Evolutionary conservation across 2,113 vertebrate genomes (phyloP).

Genomic region (Sebastes schlegelii): DNA sequence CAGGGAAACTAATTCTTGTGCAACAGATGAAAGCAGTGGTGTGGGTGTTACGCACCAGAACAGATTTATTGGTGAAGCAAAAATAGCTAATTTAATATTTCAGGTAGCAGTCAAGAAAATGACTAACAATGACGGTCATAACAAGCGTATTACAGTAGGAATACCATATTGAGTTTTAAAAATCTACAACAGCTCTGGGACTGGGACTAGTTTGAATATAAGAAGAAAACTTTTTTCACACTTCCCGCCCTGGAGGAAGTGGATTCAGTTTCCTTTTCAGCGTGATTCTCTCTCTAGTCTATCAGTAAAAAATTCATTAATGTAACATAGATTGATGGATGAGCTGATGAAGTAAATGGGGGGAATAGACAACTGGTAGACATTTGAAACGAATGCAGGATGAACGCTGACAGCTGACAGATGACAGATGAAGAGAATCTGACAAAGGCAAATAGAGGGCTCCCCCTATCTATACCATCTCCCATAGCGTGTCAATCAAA

Average conservation of each 20-base stretch:
- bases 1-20: neutral
- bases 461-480: neutral
- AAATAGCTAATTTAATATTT: conserved; percentile 4
- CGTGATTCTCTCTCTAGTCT: neutral
- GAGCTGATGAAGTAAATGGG: neutral
- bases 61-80: neutral
- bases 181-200: neutral
- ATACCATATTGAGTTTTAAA: neutral
- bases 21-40: conserved; percentile 5
- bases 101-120: neutral
- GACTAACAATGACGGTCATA: neutral
- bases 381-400: neutral
- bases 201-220: neutral
- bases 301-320: neutral
- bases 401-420: neutral
- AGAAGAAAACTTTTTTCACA: neutral
- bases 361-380: neutral
- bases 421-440: neutral
- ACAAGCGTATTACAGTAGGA: neutral
- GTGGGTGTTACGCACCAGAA: conserved; percentile 12
- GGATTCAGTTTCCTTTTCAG: neutral
- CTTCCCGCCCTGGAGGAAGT: neutral
- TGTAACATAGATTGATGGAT: neutral
- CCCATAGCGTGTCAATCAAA: neutral
- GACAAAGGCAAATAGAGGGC: neutral